These are phyloP conservation scores for Cheilosia pagana DNA, from an alignment of 2,888 invertebrate species.

Conservation along the genomic window DNA sequence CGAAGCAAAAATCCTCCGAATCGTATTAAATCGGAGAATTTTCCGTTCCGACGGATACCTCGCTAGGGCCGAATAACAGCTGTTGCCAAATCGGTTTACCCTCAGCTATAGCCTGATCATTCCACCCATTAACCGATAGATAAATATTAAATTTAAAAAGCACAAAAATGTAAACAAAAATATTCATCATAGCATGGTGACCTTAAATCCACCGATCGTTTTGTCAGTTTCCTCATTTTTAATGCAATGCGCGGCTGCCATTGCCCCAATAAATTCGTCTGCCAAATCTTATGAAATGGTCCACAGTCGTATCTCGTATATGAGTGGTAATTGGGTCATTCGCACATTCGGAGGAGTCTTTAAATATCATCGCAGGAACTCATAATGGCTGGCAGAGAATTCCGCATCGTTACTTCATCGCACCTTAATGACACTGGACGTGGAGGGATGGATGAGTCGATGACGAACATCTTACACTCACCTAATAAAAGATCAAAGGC, in stretches of 20 bases:
- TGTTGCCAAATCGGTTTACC: neutral
- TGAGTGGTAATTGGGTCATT: slow-evolving; percentile 43
- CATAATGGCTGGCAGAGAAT: slow-evolving; percentile 25
- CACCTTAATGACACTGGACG: slow-evolving; percentile 40
- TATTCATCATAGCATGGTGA: slow-evolving; percentile 24
- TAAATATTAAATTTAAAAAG: neutral
- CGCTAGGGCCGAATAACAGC: neutral
- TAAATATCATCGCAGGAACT: slow-evolving; percentile 38
- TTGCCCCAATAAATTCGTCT: slow-evolving; percentile 54
- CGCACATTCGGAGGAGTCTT: slow-evolving; percentile 30
- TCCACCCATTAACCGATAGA: neutral
- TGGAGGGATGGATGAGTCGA: slow-evolving; percentile 13
- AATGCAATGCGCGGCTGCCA: slow-evolving; percentile 38
- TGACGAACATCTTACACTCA: neutral
- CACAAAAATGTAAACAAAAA: slow-evolving; percentile 36
- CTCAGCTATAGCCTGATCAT: neutral
- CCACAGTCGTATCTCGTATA: neutral
- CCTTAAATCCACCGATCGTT: slow-evolving; percentile 38
- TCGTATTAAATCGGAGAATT: too few species aligned
- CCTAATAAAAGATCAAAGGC: slow-evolving; percentile 50
- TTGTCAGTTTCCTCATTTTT: slow-evolving; percentile 37
- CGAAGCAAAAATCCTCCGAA: too few species aligned
- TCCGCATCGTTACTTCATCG: slow-evolving; percentile 40
- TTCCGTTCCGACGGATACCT: too few species aligned
- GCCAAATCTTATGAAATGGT: slow-evolving; percentile 53